phyloP scores from a whole-genome alignment of 2,888 invertebrate species.

The Cerceris rybyensis region DNA sequence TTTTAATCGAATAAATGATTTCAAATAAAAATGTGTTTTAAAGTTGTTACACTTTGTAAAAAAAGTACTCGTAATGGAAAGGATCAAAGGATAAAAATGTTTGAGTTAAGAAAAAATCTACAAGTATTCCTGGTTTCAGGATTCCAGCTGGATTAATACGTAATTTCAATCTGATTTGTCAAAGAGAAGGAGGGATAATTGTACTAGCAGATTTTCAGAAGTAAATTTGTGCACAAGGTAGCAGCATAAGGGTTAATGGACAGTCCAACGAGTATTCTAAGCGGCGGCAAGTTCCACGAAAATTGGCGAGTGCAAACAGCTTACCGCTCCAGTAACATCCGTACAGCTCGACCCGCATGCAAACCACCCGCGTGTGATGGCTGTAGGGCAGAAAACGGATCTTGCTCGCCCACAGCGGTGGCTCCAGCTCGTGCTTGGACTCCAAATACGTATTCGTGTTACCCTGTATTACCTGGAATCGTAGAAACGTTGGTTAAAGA shows the following conservation, averaged over 20 bases:
- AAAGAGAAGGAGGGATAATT: constrained; percentile 55
- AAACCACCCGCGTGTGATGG: constrained; percentile 91
- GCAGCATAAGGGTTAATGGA: constrained; percentile 63
- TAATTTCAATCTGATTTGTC: constrained; percentile 45
- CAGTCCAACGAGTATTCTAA: constrained; percentile 63
- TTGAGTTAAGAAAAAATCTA: too few relatives aligned
- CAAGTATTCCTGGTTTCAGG: not conserved
- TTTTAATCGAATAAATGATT: too few relatives aligned
- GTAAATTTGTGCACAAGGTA: constrained; percentile 59
- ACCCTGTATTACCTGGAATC: constrained; percentile 89
- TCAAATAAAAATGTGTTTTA: too few relatives aligned
- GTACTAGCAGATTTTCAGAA: constrained; percentile 63
- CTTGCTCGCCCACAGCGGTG: constrained; percentile 92
- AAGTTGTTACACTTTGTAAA: too few relatives aligned
- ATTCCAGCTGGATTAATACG: constrained; percentile 46
- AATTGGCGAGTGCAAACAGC: constrained; percentile 72
- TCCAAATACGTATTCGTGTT: constrained; percentile 94
- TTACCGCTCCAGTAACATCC: constrained; percentile 90
- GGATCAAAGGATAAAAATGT: too few relatives aligned
- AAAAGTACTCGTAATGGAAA: too few relatives aligned
- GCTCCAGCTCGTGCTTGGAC: constrained; percentile 89
- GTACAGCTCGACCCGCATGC: constrained; percentile 95
- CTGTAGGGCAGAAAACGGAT: constrained; percentile 94
- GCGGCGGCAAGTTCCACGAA: constrained; percentile 64
- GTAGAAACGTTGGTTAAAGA: constrained; percentile 60